Conservation (phyloP, 2,113 vertebrate species). For the Onychostruthus taczanowskii region DNA sequence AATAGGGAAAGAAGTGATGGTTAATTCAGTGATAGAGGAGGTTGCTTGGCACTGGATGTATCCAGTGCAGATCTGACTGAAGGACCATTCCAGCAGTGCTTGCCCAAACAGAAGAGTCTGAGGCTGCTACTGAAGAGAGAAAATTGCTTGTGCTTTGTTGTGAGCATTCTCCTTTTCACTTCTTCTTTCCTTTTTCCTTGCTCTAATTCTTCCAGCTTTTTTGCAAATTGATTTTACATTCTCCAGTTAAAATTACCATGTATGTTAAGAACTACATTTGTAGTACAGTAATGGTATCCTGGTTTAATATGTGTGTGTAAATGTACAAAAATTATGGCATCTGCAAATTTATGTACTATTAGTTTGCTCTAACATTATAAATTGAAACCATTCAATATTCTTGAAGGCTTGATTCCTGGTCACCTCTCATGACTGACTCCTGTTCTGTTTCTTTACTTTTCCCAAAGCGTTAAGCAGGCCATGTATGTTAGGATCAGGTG, state of each 20-base stretch:
- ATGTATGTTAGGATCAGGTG: constrained; percentile 62
- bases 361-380: neutral
- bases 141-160: neutral
- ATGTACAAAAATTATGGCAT: neutral
- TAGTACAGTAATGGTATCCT: neutral
- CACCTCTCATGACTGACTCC: neutral
- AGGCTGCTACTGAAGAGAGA: neutral
- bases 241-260: neutral
- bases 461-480: constrained; percentile 9
- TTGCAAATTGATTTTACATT: neutral
- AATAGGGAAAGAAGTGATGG: neutral
- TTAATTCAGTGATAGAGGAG: neutral
- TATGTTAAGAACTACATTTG: neutral
- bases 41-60: neutral
- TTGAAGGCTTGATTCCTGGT: neutral
- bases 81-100: neutral
- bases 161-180: neutral
- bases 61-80: neutral
- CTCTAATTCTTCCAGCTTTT: neutral
- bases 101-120: neutral
- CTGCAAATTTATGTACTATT: neutral
- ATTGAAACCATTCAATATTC: neutral
- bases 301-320: neutral
- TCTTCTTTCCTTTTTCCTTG: neutral
- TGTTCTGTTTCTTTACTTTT: constrained; percentile 17